Conservation (phyloP, 2,113 vertebrate species). For the Anoplopoma fimbria region DNA sequence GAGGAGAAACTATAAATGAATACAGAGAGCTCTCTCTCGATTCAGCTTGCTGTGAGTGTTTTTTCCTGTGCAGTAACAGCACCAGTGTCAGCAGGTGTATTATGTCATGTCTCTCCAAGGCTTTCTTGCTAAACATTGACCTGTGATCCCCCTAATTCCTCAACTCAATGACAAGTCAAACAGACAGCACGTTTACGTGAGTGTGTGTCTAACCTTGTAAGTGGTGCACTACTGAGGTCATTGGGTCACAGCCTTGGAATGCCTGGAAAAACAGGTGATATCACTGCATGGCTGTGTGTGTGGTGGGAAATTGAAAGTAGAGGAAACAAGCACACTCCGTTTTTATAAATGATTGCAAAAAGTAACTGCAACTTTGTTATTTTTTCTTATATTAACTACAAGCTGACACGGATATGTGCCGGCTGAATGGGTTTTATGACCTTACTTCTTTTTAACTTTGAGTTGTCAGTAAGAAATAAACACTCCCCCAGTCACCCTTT, state of each 20-base stretch:
- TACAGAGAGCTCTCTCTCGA: background rate
- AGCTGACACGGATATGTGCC: background rate
- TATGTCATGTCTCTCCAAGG: conserved; percentile 55
- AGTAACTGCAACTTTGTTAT: background rate
- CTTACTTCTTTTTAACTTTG: background rate
- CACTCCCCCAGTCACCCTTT: background rate
- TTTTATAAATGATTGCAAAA: background rate
- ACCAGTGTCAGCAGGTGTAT: conserved; percentile 52
- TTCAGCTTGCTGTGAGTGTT: background rate
- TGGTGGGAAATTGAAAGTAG: background rate
- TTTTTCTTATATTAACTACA: background rate
- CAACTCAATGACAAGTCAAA: conserved; percentile 57
- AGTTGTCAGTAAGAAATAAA: conserved; percentile 9
- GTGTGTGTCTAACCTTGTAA: conserved; percentile 61
- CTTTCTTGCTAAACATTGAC: conserved; percentile 53
- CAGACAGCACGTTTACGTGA: conserved; percentile 50
- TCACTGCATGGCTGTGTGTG: conserved; percentile 27
- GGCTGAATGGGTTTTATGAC: background rate
- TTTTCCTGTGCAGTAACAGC: background rate
- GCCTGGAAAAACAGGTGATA: conserved; percentile 61
- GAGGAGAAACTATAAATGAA: background rate
- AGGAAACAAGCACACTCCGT: background rate
- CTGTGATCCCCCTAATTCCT: conserved; percentile 57
- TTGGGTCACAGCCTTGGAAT: conserved; percentile 62
- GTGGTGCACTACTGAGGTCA: conserved; percentile 47